Conservation (phyloP, 2,888 invertebrate genomes). For the Nymphalis polychloros region DNA sequence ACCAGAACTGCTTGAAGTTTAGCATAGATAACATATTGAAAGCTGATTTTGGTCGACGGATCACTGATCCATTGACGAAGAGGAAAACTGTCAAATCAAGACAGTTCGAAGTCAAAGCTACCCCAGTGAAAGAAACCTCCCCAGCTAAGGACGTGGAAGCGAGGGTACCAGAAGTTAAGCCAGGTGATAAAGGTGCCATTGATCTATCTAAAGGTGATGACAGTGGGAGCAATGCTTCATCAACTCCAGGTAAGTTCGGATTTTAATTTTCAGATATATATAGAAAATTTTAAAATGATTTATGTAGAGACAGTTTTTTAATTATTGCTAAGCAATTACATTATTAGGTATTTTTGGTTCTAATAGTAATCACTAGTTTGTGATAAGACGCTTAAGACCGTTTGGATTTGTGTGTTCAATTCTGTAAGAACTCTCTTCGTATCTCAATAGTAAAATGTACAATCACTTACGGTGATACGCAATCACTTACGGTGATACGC, state of each 20-base stretch:
- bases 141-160: constrained; percentile 60
- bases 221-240: constrained; percentile 69
- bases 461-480: too few species aligned
- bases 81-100: constrained; percentile 73
- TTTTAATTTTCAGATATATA: not conserved
- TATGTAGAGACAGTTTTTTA: too few species aligned
- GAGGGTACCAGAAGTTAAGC: constrained; percentile 69
- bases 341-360: too few species aligned
- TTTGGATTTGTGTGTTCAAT: too few species aligned
- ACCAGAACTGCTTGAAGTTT: constrained; percentile 86
- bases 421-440: too few species aligned
- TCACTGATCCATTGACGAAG: constrained; percentile 85
- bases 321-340: too few species aligned
- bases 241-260: constrained; percentile 66
- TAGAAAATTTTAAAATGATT: not conserved
- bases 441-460: too few species aligned
- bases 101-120: constrained; percentile 58
- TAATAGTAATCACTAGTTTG: too few species aligned
- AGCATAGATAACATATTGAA: constrained; percentile 93
- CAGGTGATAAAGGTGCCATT: constrained; percentile 70
- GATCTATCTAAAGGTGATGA: constrained; percentile 74
- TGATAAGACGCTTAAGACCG: too few species aligned
- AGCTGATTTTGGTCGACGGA: constrained; percentile 90
- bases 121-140: constrained; percentile 60
- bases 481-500: too few species aligned